phyloP scores from a whole-genome alignment of 1,140 invertebrate genomes.

The Leptopilina clavipes region DNA sequence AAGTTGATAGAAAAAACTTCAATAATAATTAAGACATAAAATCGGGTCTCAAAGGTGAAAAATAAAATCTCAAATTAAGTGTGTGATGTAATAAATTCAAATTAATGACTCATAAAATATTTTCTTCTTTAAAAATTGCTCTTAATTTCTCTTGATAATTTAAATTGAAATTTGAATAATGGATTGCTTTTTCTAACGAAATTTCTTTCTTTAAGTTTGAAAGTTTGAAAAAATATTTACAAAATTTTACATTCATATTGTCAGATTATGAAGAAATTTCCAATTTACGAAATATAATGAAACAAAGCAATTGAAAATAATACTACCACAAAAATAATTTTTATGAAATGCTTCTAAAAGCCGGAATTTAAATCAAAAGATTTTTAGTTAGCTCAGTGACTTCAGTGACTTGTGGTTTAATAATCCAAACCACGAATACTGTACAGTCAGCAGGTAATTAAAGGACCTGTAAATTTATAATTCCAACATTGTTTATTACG shows the following conservation, averaged over 20 bases:
- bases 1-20: not conserved
- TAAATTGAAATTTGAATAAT: too few species aligned
- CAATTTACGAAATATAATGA: too few species aligned
- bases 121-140: too few species aligned
- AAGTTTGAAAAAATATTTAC: too few species aligned
- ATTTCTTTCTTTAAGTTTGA: not conserved
- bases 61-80: not conserved
- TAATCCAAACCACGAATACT: not conserved
- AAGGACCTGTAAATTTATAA: slow-evolving; percentile 10
- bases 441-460: slow-evolving; percentile 3
- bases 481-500: not conserved
- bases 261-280: too few species aligned
- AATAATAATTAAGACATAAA: not conserved
- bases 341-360: not conserved
- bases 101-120: not conserved
- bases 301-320: too few species aligned
- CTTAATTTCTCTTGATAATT: too few species aligned
- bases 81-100: not conserved
- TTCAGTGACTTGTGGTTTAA: slow-evolving; percentile 19
- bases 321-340: too few species aligned
- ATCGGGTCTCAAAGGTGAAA: not conserved
- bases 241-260: too few species aligned
- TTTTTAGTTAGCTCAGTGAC: not conserved
- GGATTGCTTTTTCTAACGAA: too few species aligned
- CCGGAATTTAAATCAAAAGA: not conserved